Percentiles rank a stretch among this genome's conserved stretches.
Evolutionary conservation across 1,140 invertebrate genomes (phyloP).

Genomic region (Anoplophora glabripennis): DNA sequence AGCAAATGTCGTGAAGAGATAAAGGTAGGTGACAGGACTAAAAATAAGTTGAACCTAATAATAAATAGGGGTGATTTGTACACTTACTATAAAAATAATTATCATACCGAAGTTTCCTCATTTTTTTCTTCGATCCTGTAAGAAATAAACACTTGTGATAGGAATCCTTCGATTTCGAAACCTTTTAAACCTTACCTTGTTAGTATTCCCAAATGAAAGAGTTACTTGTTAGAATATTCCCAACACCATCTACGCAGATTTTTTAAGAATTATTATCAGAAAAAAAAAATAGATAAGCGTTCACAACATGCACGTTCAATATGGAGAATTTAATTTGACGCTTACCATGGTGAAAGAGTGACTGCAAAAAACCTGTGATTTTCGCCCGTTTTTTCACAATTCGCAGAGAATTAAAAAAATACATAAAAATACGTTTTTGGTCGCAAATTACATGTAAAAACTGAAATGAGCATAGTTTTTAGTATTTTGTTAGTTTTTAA

Average conservation of each 20-base stretch:
- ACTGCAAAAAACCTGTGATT: too few relatives aligned
- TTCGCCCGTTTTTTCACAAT: too few relatives aligned
- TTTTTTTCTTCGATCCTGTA: conserved; percentile 59
- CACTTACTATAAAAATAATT: conserved; percentile 7
- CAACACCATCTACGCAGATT: conserved; percentile 43
- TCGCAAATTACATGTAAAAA: too few relatives aligned
- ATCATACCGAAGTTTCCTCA: conserved; percentile 58
- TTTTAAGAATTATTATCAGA: conserved; percentile 1
- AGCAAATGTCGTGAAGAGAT: neutral
- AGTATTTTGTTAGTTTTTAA: too few relatives aligned
- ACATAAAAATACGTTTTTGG: too few relatives aligned
- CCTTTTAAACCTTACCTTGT: conserved; percentile 21
- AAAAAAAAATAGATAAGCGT: conserved; percentile 12
- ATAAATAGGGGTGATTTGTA: conserved; percentile 28
- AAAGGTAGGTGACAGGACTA: neutral
- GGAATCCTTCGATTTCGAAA: neutral
- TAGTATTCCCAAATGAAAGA: conserved; percentile 30
- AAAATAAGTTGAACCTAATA: conserved; percentile 14
- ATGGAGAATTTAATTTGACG: neutral
- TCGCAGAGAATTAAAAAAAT: too few relatives aligned
- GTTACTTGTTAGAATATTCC: conserved; percentile 46
- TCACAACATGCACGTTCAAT: neutral
- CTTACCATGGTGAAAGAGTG: neutral
- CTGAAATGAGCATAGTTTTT: too few relatives aligned
- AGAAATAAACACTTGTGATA: conserved; percentile 30